Conservation (phyloP, 64 coral and sea anemone genomes). For the Dendronephthya gigantea region DNA sequence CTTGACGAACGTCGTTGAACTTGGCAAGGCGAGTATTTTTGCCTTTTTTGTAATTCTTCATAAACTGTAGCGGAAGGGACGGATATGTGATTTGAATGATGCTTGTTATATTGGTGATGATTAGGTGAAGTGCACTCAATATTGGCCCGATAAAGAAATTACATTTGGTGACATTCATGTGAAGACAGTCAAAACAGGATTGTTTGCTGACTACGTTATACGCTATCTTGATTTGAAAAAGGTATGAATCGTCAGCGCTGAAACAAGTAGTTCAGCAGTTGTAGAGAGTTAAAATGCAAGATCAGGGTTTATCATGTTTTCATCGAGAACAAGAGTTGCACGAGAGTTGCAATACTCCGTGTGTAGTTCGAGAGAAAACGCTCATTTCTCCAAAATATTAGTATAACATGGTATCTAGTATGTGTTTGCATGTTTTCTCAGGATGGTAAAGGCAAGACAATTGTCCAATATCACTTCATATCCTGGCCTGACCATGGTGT, state of each 20-base stretch:
- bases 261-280: too few species aligned
- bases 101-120: too few species aligned
- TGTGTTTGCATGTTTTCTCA: neutral
- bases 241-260: neutral
- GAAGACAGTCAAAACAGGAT: neutral
- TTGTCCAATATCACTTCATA: slow-evolving; percentile 11
- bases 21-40: neutral
- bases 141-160: neutral
- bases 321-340: too few species aligned
- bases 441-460: neutral
- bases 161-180: neutral
- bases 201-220: neutral
- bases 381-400: too few species aligned
- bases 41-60: too few species aligned
- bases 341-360: too few species aligned
- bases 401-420: too few species aligned
- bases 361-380: too few species aligned
- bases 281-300: too few species aligned
- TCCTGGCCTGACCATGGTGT: slow-evolving; percentile 30
- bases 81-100: too few species aligned
- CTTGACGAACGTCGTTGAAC: neutral
- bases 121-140: neutral
- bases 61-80: too few species aligned
- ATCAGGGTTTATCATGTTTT: too few species aligned
- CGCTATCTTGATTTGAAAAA: neutral